These are phyloP conservation scores for Cyprinodon tularosa DNA, from an alignment of 2,113 vertebrate genomes.

Conservation along the genomic window DNA sequence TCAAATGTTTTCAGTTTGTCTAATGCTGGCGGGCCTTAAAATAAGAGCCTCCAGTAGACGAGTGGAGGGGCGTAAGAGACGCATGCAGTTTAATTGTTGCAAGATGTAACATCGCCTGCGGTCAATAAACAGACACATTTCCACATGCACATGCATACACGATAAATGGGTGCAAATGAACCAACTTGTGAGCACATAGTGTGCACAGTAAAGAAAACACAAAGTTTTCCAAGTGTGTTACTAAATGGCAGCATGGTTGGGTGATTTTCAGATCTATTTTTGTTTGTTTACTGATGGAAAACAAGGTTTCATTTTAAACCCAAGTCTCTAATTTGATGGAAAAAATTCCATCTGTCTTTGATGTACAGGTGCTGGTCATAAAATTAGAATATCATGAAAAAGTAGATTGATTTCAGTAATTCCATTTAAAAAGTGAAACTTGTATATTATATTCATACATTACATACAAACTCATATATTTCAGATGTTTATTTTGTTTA, in stretches of 20 bases:
- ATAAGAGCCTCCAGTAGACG: constrained; percentile 64
- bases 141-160: constrained; percentile 19
- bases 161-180: constrained; percentile 36
- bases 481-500: too few species aligned
- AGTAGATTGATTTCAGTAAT: too few species aligned
- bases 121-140: constrained; percentile 61
- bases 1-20: constrained; percentile 62
- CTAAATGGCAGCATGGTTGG: constrained; percentile 22
- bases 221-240: constrained; percentile 30
- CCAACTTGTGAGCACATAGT: constrained; percentile 25
- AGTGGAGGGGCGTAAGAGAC: constrained; percentile 70
- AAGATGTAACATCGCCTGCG: constrained; percentile 79
- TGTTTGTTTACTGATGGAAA: constrained; percentile 51
- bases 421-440: too few species aligned
- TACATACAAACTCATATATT: too few species aligned
- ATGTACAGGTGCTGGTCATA: constrained; percentile 42
- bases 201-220: constrained; percentile 30
- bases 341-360: constrained; percentile 27
- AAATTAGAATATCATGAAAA: too few species aligned
- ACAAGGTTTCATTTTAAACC: constrained; percentile 43
- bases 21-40: constrained; percentile 66
- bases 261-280: constrained; percentile 29
- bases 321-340: constrained; percentile 34
- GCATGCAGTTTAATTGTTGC: constrained; percentile 78
- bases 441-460: too few species aligned